Evolutionary conservation across 1,140 invertebrate species (phyloP), one percentile per base, ranked within the genome.

Genomic region (Physella acuta): DNA sequence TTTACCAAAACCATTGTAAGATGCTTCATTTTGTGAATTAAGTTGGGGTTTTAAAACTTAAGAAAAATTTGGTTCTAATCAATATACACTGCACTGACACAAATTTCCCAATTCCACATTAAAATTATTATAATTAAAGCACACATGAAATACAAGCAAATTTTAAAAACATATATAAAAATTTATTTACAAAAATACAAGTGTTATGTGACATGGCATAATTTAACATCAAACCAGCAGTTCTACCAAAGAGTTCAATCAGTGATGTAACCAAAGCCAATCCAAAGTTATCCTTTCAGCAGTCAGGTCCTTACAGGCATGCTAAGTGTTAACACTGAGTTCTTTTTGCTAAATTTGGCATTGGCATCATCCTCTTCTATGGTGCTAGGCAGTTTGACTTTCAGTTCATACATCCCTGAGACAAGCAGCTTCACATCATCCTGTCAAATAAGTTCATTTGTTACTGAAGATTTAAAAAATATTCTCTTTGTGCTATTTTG

Each of bases 271-370:
- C 20, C 39, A 11, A 20, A 20, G 20, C 20, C 8, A 11, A 44
- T 44, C 20, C 20, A 26, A 28, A 56, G 30, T 56, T 3, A 56
- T 31, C 2, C 26, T 2, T 56, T 26, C 17, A 56, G 31, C 55
- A 56, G 17, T 65, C 30, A 69, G 16, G 39, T 66, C 30, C 31
- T 65, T 28, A 75, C n/a, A 55, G 79, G 78, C 76, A 80, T 72
- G 24, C 44, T 71, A 3, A 80, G n/a, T 20, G 74, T 76, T 39
- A 80, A 51, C 14, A 39, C 28, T 30, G 72, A 72, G 17, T 56
- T 63, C 49, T 75, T 79, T 55, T 75, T 79, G 73, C 70, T 76
- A 60, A 80, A 80, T 31, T 75, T 78, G 14, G 79, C 79, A 36
- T 63, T 53, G 17, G 76, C 71, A 20, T 74, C 34, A 14, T 71